Base-by-base conservation (phyloP, 2,888 invertebrate species). In the Polia nebulosa region DNA sequence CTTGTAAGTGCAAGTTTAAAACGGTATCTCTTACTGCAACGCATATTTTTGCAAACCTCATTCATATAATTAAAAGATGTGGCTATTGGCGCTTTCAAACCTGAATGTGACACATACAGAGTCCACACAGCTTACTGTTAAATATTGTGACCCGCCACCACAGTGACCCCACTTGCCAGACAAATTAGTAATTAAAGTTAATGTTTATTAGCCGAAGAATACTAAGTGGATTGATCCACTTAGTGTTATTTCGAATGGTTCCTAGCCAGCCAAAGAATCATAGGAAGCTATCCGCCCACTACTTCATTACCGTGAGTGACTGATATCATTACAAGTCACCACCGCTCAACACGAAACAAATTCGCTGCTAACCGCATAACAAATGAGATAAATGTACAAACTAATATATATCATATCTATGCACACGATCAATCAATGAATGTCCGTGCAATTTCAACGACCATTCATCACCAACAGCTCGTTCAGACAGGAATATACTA, bases 381-480 rank as follows among this genome's bases (percentile, higher is more conserved):
- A 80, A 80, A 80, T 76, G 53, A 78, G 56, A 78, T 76, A 56
- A 78, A 74, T 68, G 53, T 53, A 63, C 45, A 49, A 32, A 64
- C 73, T 61, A 73, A 76, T 80, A 70, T 65, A 53, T 75, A 47
- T 61, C 72, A 76, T 80, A 70, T 65, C 58, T 75, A 47, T 67
- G 60, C 60, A 71, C 55, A 41, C 55, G 44, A 71, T 57, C 59
- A 80, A 75, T 79, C 65, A 65, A 70, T 75, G 49, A 79, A 66
- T 70, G 70, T 66, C 61, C 72, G 51, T 68, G 73, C 79, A 79
- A 82, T 83, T 64, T 47, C 58, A 72, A 52, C 66, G 29, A 47
- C 17, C 79, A 83, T 82, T 66, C 76, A 81, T 83, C 69, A 78
- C 69, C 55, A 56, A 63, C 25, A 36, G 41, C 72, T 61, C 72